Conservation (phyloP, 2,797 vertebrate species). For the Sebastes kiyomatsui region DNA sequence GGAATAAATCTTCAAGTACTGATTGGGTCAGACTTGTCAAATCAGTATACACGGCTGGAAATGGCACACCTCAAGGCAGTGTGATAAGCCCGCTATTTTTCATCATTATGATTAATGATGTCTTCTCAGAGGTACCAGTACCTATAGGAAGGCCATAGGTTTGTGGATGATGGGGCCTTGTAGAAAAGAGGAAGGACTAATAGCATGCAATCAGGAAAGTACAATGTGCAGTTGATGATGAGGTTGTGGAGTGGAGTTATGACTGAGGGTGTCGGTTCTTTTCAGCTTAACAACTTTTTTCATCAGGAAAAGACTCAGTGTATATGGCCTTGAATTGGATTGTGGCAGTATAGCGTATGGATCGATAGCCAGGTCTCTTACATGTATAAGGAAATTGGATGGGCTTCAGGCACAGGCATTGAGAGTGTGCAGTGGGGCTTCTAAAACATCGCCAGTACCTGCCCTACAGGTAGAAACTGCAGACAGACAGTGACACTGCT, state of each 20-base stretch:
- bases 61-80: not conserved
- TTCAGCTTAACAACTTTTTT: not conserved
- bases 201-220: not conserved
- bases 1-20: not conserved
- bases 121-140: not conserved
- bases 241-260: not conserved
- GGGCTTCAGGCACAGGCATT: not conserved
- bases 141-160: not conserved
- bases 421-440: not conserved
- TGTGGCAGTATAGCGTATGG: not conserved
- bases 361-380: not conserved
- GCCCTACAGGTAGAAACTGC: not conserved
- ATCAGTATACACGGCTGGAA: not conserved
- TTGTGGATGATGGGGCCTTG: not conserved
- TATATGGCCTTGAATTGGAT: not conserved
- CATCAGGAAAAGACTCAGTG: not conserved
- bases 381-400: not conserved
- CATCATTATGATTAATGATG: not conserved
- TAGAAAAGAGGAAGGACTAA: not conserved
- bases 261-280: not conserved
- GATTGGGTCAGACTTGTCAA: not conserved
- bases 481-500: not conserved
- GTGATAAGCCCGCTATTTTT: not conserved
- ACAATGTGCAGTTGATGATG: not conserved
- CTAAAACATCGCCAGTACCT: not conserved